Evolutionary conservation across 53 echinoderm and acorn worm species (phyloP).

Genomic region (Crossaster papposus): DNA sequence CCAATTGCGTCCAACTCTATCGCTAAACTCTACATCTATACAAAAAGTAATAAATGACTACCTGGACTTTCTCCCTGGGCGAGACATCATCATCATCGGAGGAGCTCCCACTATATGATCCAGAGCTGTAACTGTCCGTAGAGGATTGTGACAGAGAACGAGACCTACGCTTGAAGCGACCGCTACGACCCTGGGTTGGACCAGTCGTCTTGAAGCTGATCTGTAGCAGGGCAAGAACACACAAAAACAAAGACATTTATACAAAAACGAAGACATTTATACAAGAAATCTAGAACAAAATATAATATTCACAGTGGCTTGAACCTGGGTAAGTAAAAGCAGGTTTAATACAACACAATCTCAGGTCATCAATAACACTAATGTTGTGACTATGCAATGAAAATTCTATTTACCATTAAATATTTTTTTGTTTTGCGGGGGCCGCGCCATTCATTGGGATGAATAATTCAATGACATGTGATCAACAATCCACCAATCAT

Average conservation of each 20-base stretch:
- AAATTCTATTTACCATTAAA: too few species aligned
- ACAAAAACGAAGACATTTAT: not conserved
- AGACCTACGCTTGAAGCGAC: conserved; percentile 70
- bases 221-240: conserved; percentile 42
- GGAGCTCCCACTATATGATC: conserved; percentile 85
- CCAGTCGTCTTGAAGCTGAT: conserved; percentile 85
- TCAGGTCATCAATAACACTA: too few species aligned
- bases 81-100: conserved; percentile 88
- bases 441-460: too few species aligned
- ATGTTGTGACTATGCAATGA: too few species aligned
- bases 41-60: conserved; percentile 3
- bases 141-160: conserved; percentile 93
- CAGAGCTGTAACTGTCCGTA: conserved; percentile 92
- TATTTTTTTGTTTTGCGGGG: too few species aligned
- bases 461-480: too few species aligned
- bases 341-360: too few species aligned
- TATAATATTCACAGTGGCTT: too few species aligned
- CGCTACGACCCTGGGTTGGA: conserved; percentile 55
- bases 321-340: too few species aligned
- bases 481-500: too few species aligned
- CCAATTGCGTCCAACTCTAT: too few species aligned
- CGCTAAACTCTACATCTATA: too few species aligned
- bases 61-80: conserved; percentile 88
- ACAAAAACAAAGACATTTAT: not conserved
- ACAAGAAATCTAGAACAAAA: not conserved